Evolutionary conservation across 1,140 invertebrate genomes (phyloP).

Genomic region (Trachymyrmex septentrionalis): DNA sequence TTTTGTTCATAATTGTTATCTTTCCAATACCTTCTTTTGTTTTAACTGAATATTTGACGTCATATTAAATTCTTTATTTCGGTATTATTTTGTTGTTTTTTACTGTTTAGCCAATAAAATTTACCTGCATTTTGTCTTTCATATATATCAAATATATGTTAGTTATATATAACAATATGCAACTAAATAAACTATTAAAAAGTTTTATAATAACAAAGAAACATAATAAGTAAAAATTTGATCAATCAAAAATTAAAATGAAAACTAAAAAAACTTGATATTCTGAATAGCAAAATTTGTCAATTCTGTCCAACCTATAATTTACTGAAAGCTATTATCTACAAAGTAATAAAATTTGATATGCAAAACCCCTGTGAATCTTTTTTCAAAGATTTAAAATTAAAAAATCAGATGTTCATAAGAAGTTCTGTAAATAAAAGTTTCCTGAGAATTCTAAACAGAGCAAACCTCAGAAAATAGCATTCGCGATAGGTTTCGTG

Average conservation of each 20-base stretch:
- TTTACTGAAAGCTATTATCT: neutral
- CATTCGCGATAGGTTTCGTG: neutral
- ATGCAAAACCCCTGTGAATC: neutral
- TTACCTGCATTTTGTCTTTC: neutral
- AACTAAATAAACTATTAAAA: neutral
- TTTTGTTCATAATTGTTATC: neutral
- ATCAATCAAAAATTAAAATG: neutral
- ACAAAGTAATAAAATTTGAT: neutral
- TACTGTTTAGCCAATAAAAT: neutral
- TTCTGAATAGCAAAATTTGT: neutral
- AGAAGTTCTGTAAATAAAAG: neutral
- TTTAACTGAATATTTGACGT: neutral
- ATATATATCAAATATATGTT: neutral
- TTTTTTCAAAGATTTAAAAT: neutral
- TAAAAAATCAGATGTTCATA: neutral
- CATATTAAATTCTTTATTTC: neutral
- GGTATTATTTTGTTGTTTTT: too few relatives aligned
- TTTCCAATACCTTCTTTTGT: neutral
- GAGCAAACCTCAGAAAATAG: neutral
- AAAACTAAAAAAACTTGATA: neutral
- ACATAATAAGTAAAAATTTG: neutral
- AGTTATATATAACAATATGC: neutral
- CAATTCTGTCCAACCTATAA: neutral
- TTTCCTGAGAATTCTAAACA: neutral
- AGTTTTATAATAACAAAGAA: neutral